Evolutionary conservation across 2,888 invertebrate species (phyloP).

Genomic region (Andrena hattorfiana): DNA sequence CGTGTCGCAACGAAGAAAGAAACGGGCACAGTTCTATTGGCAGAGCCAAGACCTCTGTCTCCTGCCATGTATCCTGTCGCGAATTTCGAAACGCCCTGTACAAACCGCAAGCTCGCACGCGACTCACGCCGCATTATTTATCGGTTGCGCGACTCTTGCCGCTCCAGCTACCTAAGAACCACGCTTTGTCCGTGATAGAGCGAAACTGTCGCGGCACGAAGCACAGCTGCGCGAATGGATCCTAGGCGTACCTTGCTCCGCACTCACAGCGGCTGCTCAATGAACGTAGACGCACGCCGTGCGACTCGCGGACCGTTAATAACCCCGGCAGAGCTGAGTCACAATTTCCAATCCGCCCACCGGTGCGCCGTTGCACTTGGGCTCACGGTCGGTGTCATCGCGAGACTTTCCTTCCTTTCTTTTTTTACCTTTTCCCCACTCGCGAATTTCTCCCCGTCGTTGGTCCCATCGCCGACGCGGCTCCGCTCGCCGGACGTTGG

Average conservation of each 20-base stretch:
- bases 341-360: constrained; percentile 73
- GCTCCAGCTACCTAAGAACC: neutral
- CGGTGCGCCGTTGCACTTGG: constrained; percentile 46
- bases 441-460: too few relatives aligned
- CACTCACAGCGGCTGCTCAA: constrained; percentile 36
- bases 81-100: neutral
- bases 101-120: neutral
- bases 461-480: too few relatives aligned
- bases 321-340: constrained; percentile 69
- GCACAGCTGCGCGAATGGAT: neutral
- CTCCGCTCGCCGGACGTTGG: too few relatives aligned
- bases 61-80: too few relatives aligned
- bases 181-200: neutral
- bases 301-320: constrained; percentile 42
- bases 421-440: too few relatives aligned
- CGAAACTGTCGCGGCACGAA: neutral
- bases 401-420: neutral
- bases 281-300: constrained; percentile 41
- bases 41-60: too few relatives aligned
- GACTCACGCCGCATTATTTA: neutral
- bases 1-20: constrained; percentile 2
- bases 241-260: neutral
- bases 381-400: constrained; percentile 32
- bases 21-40: neutral
- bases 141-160: neutral